These are phyloP conservation scores for Pomatorhinus ruficollis DNA, from an alignment of 2,113 vertebrate species.

Conservation along the genomic window DNA sequence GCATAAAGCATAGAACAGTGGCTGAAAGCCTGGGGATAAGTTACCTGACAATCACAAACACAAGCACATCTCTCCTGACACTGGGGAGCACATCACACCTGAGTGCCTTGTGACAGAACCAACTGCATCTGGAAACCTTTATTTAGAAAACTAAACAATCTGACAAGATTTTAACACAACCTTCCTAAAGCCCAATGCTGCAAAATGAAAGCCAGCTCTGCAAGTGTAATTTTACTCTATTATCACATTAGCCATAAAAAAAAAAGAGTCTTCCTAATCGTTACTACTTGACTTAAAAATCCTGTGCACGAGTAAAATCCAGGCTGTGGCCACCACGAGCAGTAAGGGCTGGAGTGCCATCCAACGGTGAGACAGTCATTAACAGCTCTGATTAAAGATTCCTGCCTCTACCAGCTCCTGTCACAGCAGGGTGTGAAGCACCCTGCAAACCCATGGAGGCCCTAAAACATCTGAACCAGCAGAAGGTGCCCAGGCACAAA, in stretches of 20 bases:
- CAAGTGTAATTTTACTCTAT: background rate
- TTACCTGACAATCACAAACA: background rate
- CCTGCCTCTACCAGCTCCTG: background rate
- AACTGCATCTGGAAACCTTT: background rate
- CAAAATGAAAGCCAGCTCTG: background rate
- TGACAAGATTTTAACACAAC: background rate
- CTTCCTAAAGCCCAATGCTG: background rate
- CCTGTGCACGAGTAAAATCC: background rate
- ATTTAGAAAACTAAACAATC: background rate
- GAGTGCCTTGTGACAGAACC: background rate
- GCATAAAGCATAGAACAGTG: background rate
- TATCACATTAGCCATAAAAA: background rate
- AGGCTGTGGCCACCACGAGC: background rate
- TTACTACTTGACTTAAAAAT: background rate
- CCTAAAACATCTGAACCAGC: background rate
- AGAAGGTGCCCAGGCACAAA: background rate
- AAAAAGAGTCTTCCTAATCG: background rate
- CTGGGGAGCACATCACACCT: background rate
- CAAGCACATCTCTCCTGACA: background rate
- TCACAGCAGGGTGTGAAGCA: background rate
- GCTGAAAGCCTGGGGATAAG: background rate
- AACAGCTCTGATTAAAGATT: background rate
- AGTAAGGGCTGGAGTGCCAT: conserved; percentile 28
- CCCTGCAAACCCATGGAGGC: background rate
- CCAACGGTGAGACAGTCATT: background rate